Percentiles rank a stretch among this genome's conserved stretches.
Evolutionary conservation across 2,113 vertebrate genomes (phyloP).

Genomic region (Cariama cristata): DNA sequence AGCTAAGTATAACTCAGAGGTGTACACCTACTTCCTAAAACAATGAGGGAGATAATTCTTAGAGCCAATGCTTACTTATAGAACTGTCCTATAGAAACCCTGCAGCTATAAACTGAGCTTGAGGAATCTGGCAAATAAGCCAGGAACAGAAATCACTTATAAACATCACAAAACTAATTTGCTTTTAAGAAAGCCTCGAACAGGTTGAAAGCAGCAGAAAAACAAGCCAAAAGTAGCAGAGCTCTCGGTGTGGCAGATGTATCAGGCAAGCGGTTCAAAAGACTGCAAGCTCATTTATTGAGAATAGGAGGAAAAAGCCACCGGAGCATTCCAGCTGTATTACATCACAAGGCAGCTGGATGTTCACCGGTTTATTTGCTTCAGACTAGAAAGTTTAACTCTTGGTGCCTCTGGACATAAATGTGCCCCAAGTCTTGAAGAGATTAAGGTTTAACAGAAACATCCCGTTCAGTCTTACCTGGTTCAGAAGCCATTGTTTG

Average conservation of each 20-base stretch:
- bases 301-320: not conserved
- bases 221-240: not conserved
- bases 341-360: constrained; percentile 58
- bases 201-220: not conserved
- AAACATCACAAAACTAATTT: not conserved
- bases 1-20: not conserved
- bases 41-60: not conserved
- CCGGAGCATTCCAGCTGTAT: constrained; percentile 43
- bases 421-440: not conserved
- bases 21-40: not conserved
- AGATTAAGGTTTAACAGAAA: not conserved
- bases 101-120: not conserved
- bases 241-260: not conserved
- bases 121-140: not conserved
- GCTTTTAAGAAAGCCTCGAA: not conserved
- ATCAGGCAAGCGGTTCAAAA: not conserved
- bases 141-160: not conserved
- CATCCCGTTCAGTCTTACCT: constrained; percentile 33
- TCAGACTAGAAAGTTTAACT: not conserved
- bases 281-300: not conserved
- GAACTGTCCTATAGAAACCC: not conserved
- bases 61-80: not conserved
- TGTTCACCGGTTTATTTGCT: not conserved
- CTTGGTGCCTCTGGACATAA: not conserved
- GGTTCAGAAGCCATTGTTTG: constrained; percentile 52